Percentiles rank a stretch among this genome's conserved stretches.
Conservation (phyloP, 2,113 vertebrate species). For the Odobenus rosmarus region DNA sequence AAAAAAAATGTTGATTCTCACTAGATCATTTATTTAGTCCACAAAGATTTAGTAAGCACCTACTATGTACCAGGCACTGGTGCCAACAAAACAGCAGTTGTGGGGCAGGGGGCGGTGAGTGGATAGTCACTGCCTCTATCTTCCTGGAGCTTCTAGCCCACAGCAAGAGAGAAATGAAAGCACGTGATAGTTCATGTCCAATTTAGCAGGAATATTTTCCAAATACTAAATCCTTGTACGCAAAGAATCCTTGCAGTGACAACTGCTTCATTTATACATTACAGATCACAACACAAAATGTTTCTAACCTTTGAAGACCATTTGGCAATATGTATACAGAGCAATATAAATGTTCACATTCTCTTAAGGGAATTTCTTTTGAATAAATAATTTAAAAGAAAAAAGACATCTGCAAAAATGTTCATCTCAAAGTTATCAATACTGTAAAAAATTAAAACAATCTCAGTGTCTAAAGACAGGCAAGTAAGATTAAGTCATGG, state of each 20-base stretch:
- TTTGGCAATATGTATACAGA: background rate
- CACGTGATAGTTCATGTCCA: background rate
- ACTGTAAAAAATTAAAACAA: background rate
- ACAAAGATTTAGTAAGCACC: background rate
- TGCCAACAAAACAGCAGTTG: rapidly evolving
- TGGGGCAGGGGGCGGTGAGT: no score
- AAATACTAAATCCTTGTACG: background rate
- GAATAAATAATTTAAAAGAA: background rate
- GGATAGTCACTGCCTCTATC: background rate
- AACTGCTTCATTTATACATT: rapidly evolving
- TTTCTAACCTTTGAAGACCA: background rate
- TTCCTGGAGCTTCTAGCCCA: background rate
- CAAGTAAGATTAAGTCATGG: background rate
- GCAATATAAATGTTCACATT: background rate
- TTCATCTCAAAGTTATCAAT: background rate
- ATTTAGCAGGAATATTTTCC: background rate
- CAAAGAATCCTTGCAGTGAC: background rate
- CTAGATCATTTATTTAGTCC: background rate
- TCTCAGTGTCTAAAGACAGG: background rate
- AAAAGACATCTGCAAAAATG: background rate
- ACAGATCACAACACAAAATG: background rate
- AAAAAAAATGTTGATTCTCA: background rate
- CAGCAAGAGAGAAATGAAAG: background rate
- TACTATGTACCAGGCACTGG: background rate
- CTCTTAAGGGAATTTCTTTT: background rate